Evolutionary conservation across 2,888 invertebrate genomes (phyloP).

Genomic region (Salticus scenicus): DNA sequence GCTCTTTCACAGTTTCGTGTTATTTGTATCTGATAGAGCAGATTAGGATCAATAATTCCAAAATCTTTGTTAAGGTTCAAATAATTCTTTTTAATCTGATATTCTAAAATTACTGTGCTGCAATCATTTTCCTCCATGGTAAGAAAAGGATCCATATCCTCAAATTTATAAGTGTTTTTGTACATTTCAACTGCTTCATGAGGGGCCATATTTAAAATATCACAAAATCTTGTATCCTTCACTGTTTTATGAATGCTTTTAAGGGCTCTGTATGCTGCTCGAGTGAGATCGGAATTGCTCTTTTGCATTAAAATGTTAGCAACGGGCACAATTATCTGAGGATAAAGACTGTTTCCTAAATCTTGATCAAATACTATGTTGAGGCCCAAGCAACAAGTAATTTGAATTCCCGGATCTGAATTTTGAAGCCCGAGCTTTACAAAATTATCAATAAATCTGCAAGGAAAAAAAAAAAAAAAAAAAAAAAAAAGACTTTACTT

Average conservation of each 20-base stretch:
- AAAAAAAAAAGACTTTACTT: too few relatives aligned
- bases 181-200: slow-evolving; percentile 25
- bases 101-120: background rate
- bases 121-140: background rate
- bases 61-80: slow-evolving; percentile 20
- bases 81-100: slow-evolving; percentile 15
- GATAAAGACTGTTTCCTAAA: slow-evolving; percentile 21
- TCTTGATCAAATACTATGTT: slow-evolving; percentile 42
- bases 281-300: background rate
- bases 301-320: background rate
- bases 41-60: slow-evolving; percentile 8
- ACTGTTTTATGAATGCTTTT: slow-evolving; percentile 27
- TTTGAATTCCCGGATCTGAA: background rate
- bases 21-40: background rate
- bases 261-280: slow-evolving; percentile 14
- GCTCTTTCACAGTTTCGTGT: slow-evolving; percentile 35
- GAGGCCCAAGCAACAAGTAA: slow-evolving; percentile 25
- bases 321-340: background rate
- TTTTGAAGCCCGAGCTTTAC: background rate
- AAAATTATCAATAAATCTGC: slow-evolving; percentile 13
- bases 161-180: background rate
- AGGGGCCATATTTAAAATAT: background rate
- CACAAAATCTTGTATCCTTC: slow-evolving; percentile 13
- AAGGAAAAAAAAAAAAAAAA: background rate
- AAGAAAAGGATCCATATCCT: slow-evolving; percentile 29